Evolutionary conservation across 2,113 vertebrate species (phyloP), one percentile per base, ranked within the genome.

Genomic region (Craseonycteris thonglongyai): DNA sequence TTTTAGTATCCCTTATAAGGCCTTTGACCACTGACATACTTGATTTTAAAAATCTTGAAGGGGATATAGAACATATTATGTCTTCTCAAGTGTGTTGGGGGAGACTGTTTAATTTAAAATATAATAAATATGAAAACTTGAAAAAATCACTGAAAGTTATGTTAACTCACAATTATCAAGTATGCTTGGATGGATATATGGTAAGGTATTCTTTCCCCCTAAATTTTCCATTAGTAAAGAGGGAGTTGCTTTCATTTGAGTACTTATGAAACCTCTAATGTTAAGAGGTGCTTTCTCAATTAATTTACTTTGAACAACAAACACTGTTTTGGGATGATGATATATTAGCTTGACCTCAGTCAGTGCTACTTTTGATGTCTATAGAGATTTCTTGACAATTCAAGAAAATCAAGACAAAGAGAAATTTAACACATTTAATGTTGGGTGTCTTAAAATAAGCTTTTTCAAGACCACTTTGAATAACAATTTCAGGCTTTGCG

Each of bases 31-130:
- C 33, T 65, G 19, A 84, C 63, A 79, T 76, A 68, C 33, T 82
- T 94, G 74, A 38, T 69, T 86, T 76, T 24, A n/a, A 47, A n/a
- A 33, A 76, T 94, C 30, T 49, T 54, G 16, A 92, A 51, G 51
- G 47, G 22, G 12, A 56, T 79, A 21, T 15, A 61, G 9, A 81
- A 72, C 42, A 88, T 59, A 92, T 9, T 40, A n/a, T n/a, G n/a
- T n/a, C 30, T 8, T 30, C 10, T 10, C 35, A 45, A 33, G 15
- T 81, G 35, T 93, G 12, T n/a, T 58, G 42, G 58, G 13, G n/a
- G 45, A 89, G 42, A 21, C 28, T 68, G 47, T 91, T 87, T 78
- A n/a, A 58, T 80, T 80, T 75, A 76, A 91, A 83, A 80, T 94
- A 66, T 19, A 80, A 40, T 33, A 69, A 21, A 56, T 94, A 59